Base-by-base conservation (phyloP, 2,888 invertebrate species). In the Chydorus sphaericus region DNA sequence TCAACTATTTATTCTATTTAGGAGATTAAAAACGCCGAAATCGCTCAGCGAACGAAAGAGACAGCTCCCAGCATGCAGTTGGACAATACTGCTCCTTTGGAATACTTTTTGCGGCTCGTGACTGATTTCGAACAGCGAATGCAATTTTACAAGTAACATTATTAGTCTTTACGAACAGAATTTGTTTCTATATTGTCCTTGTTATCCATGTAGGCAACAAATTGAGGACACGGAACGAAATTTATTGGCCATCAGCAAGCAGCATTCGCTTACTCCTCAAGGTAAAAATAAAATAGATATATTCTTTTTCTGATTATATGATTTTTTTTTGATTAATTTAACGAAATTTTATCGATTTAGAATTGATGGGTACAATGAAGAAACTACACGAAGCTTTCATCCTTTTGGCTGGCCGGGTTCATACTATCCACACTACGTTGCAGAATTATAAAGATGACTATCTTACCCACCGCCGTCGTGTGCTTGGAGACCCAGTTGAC, bases 301-400 rank as follows among this genome's bases (percentile, higher is more conserved):
- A 16, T 57, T 38, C 28, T 54, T 14, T 14, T 50, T 36, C 38
- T 26, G 18, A 58, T 59, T 57, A 57, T 60, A 8, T 18, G 55
- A 55, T 37, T 55, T 31, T 51, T 44, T 26, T 55, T 51, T 50
- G 8, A 54, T 39, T 29, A 44, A n/a, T 16, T 53, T 31, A 38
- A 28, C 31, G 5, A 23, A 37, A 16, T 54, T 23, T 54, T 16
- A 20, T 44, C 7, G 14, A 70, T 71, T 6, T 70, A 85, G 90
- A 91, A 69, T 68, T 91, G 59, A 80, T 84, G 10, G 71, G 81
- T 55, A 83, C 88, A 18, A 81, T 92, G 70, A 78, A 80, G 31
- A 80, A 86, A 65, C 78, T 91, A 63, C 87, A 91, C 67, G 88
- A 88, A 67, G 85, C 87, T 3, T 80, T 91, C 63, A 82, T 92